Evolutionary conservation across 2,888 invertebrate species (phyloP).

Genomic region (Lomographa bimaculata): DNA sequence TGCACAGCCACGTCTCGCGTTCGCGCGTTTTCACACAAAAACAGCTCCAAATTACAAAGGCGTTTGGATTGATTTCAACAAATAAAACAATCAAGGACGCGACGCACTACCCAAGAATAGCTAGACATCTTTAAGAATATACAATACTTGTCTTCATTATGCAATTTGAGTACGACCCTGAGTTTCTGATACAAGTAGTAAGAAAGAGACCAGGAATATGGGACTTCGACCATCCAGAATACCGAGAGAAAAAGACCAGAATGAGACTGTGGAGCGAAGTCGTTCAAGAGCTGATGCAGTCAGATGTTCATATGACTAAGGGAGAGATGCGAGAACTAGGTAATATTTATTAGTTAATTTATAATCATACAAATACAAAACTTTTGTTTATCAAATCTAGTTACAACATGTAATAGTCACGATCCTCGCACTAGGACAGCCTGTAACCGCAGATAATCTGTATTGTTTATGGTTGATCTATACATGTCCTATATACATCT

Average conservation of each 20-base stretch:
- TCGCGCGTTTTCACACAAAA: conserved; percentile 14
- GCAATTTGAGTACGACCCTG: conserved; percentile 77
- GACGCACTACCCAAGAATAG: too few relatives aligned
- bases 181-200: conserved; percentile 67
- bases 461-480: too few relatives aligned
- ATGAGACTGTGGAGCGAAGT: conserved; percentile 66
- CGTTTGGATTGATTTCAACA: too few relatives aligned
- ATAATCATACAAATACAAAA: too few relatives aligned
- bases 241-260: conserved; percentile 57
- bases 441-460: too few relatives aligned
- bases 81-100: too few relatives aligned
- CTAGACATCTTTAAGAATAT: too few relatives aligned
- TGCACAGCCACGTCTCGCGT: conserved; percentile 41
- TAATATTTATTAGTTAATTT: conserved; percentile 34
- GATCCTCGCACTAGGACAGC: too few relatives aligned
- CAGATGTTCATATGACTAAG: conserved; percentile 61
- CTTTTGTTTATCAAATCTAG: too few relatives aligned
- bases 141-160: conserved; percentile 42
- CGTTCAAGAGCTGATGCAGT: conserved; percentile 62
- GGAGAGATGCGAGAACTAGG: conserved; percentile 74
- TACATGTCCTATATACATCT: too few relatives aligned
- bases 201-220: conserved; percentile 72
- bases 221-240: conserved; percentile 64
- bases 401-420: too few relatives aligned
- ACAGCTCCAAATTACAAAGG: too few relatives aligned